A percentile compares a stretch with the other conserved stretches of the same genome.
Evolutionary conservation across 2,888 invertebrate genomes (phyloP).

Genomic region (Craniophora ligustri): DNA sequence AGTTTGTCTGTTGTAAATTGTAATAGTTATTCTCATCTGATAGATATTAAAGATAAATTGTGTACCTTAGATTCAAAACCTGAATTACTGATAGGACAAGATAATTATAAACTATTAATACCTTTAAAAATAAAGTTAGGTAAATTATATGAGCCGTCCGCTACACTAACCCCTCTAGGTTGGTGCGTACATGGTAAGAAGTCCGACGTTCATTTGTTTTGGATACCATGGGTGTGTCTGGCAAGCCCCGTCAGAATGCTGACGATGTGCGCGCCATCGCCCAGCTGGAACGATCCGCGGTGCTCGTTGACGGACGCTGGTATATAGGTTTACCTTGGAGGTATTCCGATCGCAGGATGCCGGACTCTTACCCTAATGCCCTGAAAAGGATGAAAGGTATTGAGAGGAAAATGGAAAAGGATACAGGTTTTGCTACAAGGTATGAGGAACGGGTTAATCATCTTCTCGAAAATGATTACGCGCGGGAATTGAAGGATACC

Average conservation of each 20-base stretch:
- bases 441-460: not conserved
- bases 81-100: not conserved
- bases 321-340: conserved; percentile 52
- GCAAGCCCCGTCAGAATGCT: conserved; percentile 9
- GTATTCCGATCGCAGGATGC: not conserved
- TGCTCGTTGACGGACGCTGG: conserved; percentile 38
- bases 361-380: too few relatives aligned
- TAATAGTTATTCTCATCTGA: not conserved
- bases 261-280: conserved; percentile 1
- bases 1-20: not conserved
- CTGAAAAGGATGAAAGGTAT: too few relatives aligned
- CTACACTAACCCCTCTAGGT: not conserved
- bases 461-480: not conserved
- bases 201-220: conserved; percentile 1
- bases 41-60: not conserved
- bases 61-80: not conserved
- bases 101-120: not conserved
- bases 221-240: conserved; percentile 4
- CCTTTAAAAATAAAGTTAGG: not conserved
- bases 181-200: not conserved
- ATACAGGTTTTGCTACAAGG: not conserved
- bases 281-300: conserved; percentile 36
- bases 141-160: not conserved
- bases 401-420: too few relatives aligned
- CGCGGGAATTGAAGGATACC: not conserved